phyloP scores from a whole-genome alignment of 2,113 vertebrate genomes.

The Pica pica region DNA sequence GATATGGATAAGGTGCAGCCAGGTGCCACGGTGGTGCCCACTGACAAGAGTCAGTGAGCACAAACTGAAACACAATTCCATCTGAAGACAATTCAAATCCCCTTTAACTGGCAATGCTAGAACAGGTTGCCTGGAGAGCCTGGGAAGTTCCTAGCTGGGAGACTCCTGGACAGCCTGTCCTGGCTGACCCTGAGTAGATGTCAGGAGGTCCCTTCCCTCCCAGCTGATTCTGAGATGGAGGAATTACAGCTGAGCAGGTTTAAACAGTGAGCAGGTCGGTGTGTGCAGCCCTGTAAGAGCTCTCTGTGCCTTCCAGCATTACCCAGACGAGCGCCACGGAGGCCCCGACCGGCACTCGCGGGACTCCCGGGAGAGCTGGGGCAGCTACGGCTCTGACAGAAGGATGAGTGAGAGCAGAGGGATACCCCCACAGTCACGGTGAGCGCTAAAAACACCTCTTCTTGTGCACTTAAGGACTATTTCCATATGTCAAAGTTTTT shows the following conservation, averaged over 20 bases:
- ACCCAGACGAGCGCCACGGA: conserved; percentile 79
- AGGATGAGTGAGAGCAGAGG: conserved; percentile 78
- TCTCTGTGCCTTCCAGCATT: conserved; percentile 72
- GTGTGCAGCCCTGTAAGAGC: neutral
- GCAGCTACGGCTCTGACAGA: conserved; percentile 82
- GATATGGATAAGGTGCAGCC: neutral
- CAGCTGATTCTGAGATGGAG: neutral
- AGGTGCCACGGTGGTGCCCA: neutral
- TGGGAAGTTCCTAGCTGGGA: neutral
- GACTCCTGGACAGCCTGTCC: neutral
- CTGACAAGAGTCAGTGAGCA: neutral
- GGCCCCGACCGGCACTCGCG: conserved; percentile 84
- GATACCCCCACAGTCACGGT: conserved; percentile 73
- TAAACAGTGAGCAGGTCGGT: too few species aligned
- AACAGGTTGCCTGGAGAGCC: neutral
- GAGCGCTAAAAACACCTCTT: neutral
- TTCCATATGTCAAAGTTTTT: neutral
- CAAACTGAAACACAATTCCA: neutral
- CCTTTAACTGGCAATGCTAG: neutral
- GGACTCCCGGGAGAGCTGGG: conserved; percentile 86
- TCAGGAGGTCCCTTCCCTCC: neutral
- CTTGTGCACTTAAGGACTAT: neutral
- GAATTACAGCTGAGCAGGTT: neutral
- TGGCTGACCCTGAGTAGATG: neutral
- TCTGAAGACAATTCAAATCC: neutral